Evolutionary conservation across 2,888 invertebrate genomes (phyloP), one percentile per base, ranked within the genome.

Genomic region (Rotaria socialis): DNA sequence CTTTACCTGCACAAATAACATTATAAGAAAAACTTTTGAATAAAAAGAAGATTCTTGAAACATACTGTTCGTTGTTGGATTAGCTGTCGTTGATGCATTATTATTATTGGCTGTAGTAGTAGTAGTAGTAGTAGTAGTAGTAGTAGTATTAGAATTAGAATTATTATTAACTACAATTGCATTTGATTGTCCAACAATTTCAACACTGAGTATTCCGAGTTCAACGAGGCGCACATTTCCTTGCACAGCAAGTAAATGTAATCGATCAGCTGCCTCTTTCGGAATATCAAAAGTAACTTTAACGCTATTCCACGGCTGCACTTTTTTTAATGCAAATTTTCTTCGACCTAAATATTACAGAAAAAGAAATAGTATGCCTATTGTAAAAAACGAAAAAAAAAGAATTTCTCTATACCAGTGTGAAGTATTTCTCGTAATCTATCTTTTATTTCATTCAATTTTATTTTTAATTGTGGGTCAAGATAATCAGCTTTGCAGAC

Each of bases 281-380:
- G 97, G 96, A 93, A 97, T 96, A 91, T 96, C 96, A 93, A 97
- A 94, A 92, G 96, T 97, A 92, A 97, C 96, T 92, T 96, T 94
- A 90, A 97, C 97, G 89, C 96, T 96, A 93, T 96, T 96, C 96
- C 96, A 97, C 93, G 97, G 97, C 94, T 97, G 97, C 93, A 96
- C 94, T 92, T 94, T 94, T 90, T 93, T 93, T 89, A 94, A 93
- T 47, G n/a, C 50, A 56, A 86, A 86, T 86, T 41, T 58, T 50
- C 35, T 60, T 52, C 67, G 80, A 86, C 67, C 86, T 85, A 22
- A 86, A 55, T 11, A 91, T 88, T 35, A 35, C 35, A 35, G 35
- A 35, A 35, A 35, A 35, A 35, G 35, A 35, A 35, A 35, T 35
- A 35, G 2, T 35, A 35, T 35, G 35, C 35, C 35, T 35, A 35